Conservation (phyloP, 2,113 vertebrate species). For the Rynchops niger region DNA sequence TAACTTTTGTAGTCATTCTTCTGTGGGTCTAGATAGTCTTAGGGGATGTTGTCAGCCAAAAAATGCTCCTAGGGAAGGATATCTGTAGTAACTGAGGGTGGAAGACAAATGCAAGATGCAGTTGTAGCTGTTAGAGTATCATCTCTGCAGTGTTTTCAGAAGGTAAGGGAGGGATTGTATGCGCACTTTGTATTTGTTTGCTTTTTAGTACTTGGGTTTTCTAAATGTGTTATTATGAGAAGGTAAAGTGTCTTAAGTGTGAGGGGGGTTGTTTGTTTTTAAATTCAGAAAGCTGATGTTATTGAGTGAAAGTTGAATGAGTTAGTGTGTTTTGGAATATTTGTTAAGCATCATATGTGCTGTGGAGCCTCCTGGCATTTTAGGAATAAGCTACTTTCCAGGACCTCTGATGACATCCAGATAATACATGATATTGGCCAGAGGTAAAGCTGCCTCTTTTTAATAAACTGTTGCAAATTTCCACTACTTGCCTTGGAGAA, state of each 20-base stretch:
- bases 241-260: background rate
- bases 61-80: background rate
- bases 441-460: constrained; percentile 51
- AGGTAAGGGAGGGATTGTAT: background rate
- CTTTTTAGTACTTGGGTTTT: background rate
- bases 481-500: constrained; percentile 53
- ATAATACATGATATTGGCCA: constrained; percentile 58
- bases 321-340: background rate
- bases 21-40: background rate
- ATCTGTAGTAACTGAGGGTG: background rate
- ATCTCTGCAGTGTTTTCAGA: background rate
- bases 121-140: background rate
- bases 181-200: background rate
- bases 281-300: background rate
- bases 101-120: background rate
- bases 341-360: constrained; percentile 8
- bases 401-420: constrained; percentile 58
- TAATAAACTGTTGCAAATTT: constrained; percentile 58
- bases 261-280: background rate
- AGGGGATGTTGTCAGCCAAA: background rate
- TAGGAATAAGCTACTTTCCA: constrained; percentile 58
- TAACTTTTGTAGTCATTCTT: background rate
- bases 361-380: constrained; percentile 19
- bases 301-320: background rate
- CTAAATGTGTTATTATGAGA: background rate